These are phyloP conservation scores for Anastatus disparis DNA, from an alignment of 1,140 invertebrate genomes.

Conservation along the genomic window DNA sequence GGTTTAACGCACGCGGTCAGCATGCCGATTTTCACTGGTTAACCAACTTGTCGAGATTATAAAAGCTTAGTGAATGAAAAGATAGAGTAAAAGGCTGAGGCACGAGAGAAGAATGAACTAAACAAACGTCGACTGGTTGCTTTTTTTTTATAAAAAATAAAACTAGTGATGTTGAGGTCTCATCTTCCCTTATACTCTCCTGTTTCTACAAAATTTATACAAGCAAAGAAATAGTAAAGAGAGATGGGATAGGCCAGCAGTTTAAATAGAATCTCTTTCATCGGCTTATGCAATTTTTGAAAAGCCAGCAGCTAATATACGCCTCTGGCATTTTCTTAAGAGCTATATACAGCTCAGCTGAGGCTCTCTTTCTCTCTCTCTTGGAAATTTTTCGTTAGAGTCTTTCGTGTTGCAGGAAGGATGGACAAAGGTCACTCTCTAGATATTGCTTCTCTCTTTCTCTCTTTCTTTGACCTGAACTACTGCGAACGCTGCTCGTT, in stretches of 20 bases:
- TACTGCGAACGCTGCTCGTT: background rate
- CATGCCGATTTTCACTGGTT: too few relatives aligned
- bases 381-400: background rate
- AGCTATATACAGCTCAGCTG: background rate
- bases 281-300: constrained; percentile 19
- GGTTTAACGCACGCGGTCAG: too few relatives aligned
- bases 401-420: too few relatives aligned
- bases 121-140: too few relatives aligned
- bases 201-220: background rate
- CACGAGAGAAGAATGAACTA: too few relatives aligned
- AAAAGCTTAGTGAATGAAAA: too few relatives aligned
- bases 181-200: too few relatives aligned
- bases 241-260: too few relatives aligned
- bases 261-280: constrained; percentile 27
- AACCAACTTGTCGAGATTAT: too few relatives aligned
- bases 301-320: background rate
- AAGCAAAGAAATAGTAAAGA: too few relatives aligned
- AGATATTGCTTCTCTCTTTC: constrained; percentile 1
- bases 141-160: too few relatives aligned
- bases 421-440: constrained; percentile 12
- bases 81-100: too few relatives aligned
- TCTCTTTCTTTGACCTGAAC: background rate
- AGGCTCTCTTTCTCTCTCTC: background rate
- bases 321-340: constrained; percentile 9
- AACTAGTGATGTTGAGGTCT: background rate